These are phyloP conservation scores for Mimas tiliae DNA, from an alignment of 2,888 invertebrate species.

Conservation along the genomic window DNA sequence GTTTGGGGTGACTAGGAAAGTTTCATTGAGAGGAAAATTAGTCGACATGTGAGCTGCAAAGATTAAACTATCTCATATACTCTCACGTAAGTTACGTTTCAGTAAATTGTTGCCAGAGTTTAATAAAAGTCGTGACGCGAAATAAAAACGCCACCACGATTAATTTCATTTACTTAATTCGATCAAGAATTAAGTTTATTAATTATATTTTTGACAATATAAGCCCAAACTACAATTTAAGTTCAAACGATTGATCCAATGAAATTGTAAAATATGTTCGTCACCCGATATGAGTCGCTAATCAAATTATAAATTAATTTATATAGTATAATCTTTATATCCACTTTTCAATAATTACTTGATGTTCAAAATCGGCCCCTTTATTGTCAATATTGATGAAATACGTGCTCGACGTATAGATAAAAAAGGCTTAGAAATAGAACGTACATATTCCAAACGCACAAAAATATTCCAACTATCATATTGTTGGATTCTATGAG, in stretches of 20 bases:
- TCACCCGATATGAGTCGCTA: background rate
- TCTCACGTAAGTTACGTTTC: too few relatives aligned
- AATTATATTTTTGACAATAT: too few relatives aligned
- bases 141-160: too few relatives aligned
- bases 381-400: slow-evolving; percentile 7
- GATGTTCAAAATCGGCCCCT: too few relatives aligned
- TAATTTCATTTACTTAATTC: too few relatives aligned
- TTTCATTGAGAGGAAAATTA: background rate
- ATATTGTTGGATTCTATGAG: slow-evolving; percentile 14
- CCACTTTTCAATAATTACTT: background rate
- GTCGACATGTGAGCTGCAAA: slow-evolving; percentile 6
- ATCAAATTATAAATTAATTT: background rate
- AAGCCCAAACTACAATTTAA: too few relatives aligned
- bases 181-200: too few relatives aligned
- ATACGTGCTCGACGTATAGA: background rate
- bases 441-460: background rate
- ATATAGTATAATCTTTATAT: background rate
- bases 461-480: slow-evolving; percentile 21
- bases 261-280: too few relatives aligned
- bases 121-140: too few relatives aligned
- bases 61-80: background rate
- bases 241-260: too few relatives aligned
- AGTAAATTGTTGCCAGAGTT: too few relatives aligned
- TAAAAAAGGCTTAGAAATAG: slow-evolving; percentile 2
- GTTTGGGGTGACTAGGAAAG: background rate